Percentiles rank a stretch among this genome's conserved stretches.
phyloP scores from a whole-genome alignment of 2,797 vertebrate genomes.

The Jordanella pulchra region DNA sequence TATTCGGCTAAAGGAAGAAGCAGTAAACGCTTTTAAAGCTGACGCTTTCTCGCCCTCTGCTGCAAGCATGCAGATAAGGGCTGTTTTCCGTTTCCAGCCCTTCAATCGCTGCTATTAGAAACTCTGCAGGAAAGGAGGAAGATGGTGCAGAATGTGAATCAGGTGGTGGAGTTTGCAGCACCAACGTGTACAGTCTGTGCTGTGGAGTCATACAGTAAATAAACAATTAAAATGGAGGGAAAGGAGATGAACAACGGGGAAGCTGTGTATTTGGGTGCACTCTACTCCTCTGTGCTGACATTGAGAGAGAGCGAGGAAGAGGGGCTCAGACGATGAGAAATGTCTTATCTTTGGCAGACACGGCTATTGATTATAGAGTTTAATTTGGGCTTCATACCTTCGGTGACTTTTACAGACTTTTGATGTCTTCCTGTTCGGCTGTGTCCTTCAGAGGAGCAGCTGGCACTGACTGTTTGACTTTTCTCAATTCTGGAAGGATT shows the following conservation, averaged over 20 bases:
- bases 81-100: conserved; percentile 54
- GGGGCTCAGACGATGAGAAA: conserved; percentile 49
- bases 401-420: conserved; percentile 52
- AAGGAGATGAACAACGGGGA: conserved; percentile 43
- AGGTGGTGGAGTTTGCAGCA: conserved; percentile 21
- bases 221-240: conserved; percentile 71
- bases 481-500: conserved; percentile 9
- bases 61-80: conserved; percentile 74
- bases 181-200: conserved; percentile 35
- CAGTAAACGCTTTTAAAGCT: conserved; percentile 61
- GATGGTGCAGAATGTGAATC: conserved; percentile 50
- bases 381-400: conserved; percentile 64
- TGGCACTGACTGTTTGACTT: conserved; percentile 27
- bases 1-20: conserved; percentile 41
- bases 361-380: conserved; percentile 75
- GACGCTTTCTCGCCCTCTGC: conserved; percentile 62
- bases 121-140: conserved; percentile 48
- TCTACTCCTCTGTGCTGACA: conserved; percentile 27
- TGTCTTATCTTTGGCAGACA: conserved; percentile 71
- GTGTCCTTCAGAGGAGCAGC: conserved; percentile 48
- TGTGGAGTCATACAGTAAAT: conserved; percentile 50
- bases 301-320: conserved; percentile 24
- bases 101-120: conserved; percentile 67
- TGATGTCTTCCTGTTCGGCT: conserved; percentile 32
- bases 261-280: conserved; percentile 37